Evolutionary conservation across 2,888 invertebrate species (phyloP), one percentile per base, ranked within the genome.

Genomic region (Dendrolimus houi): DNA sequence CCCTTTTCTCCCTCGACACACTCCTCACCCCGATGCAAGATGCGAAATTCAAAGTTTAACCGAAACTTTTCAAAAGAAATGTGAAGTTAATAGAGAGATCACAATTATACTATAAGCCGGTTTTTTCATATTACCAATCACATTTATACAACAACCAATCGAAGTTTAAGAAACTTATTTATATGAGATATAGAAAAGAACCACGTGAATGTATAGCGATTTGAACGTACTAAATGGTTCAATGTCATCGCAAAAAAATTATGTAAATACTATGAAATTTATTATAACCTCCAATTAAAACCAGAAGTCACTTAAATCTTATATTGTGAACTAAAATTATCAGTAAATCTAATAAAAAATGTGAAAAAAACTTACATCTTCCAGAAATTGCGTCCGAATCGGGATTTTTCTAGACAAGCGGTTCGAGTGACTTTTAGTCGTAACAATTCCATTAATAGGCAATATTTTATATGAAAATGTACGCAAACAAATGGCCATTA

Each of bases 401-500:
- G 88, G 86, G 66, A 92, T 81, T 78, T 91, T 91, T 76, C 87
- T 83, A 70, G 91, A 78, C 65, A 92, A 76, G 66, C 89, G 91
- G 72, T 84, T 87, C 59, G 91, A 77, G 77, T 91, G 91, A 74
- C 78, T 92, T 80, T 91, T 89, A 41, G 91, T 87, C 57, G 89
- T 83, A 72, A 92, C 87, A 60, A 92, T 88, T 60, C 89, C 87
- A 73, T 91, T 90, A 66, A 91, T 80, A 53, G 92, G 89, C 63
- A 91, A 77, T 67, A 92, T 80, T 84, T 92, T 92, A 68, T 85
- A 88, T n/a, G 92, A 87, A 63, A 92, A 75, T 53, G 91, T 86
- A 65, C 93, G 91, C 70, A 93, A 81, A 69, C 92, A 92, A 70
- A 91, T 88, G 69, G 93, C 91, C 93, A 93, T 93, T 72, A 77